Conservation (phyloP, 2,113 vertebrate species). For the Dicerorhinus sumatrensis region DNA sequence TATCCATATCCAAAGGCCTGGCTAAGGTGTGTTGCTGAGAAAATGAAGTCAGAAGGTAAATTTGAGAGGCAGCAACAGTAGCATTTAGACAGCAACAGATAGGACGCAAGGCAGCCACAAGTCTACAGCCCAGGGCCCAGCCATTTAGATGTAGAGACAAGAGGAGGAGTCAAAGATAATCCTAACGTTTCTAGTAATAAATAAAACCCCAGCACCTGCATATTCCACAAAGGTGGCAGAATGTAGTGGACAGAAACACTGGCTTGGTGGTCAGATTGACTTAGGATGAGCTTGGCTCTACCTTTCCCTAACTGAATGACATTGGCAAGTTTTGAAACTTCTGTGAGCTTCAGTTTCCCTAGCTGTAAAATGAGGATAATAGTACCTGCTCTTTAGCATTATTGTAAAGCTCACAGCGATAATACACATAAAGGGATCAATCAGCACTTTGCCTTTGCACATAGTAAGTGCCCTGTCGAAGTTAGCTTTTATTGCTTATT, state of each 20-base stretch:
- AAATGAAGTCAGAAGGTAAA: not conserved
- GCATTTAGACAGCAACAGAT: not conserved
- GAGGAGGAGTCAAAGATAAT: not conserved
- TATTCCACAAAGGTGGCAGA: not conserved
- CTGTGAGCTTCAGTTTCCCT: not conserved
- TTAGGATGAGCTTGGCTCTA: not conserved
- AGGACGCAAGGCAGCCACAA: not conserved
- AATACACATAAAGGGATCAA: not conserved
- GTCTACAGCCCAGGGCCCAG: not conserved
- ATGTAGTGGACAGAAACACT: not conserved
- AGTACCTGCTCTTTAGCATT: not conserved
- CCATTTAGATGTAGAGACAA: not conserved
- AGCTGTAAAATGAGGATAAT: not conserved
- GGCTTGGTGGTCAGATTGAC: not conserved
- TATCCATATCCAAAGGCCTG: not conserved
- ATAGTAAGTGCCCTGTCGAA: not conserved
- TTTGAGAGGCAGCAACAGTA: not conserved
- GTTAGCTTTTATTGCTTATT: not conserved
- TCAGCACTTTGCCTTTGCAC: not conserved
- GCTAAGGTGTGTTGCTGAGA: not conserved
- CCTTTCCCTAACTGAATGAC: not conserved
- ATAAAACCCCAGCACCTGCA: not conserved
- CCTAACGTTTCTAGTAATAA: not conserved
- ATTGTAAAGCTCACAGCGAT: not conserved
- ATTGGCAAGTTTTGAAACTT: not conserved